Evolutionary conservation across 2,888 invertebrate species (phyloP).

Genomic region (Ethmia dodecea): DNA sequence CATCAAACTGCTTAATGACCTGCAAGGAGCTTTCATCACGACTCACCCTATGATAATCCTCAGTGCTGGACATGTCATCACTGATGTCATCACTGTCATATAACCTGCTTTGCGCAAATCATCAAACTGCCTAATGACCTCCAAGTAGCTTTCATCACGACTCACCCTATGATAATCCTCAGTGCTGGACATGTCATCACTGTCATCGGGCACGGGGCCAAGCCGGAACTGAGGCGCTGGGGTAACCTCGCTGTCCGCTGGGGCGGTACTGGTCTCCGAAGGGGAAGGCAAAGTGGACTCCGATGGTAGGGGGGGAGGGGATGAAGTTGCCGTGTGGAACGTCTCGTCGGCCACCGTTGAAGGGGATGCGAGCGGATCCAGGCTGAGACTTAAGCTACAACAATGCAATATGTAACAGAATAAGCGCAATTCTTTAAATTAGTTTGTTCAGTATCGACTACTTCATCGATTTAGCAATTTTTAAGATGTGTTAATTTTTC

Average conservation of each 20-base stretch:
- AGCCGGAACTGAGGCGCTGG: conserved; percentile 40
- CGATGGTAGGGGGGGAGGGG: conserved; percentile 31
- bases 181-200: conserved; percentile 78
- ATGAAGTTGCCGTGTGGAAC: conserved; percentile 85
- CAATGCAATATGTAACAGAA: too few relatives aligned
- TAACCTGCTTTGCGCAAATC: too few relatives aligned
- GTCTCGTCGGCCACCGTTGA: conserved; percentile 79
- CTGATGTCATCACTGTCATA: too few relatives aligned
- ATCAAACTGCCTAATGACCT: neutral
- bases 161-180: conserved; percentile 74
- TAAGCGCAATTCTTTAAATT: too few relatives aligned
- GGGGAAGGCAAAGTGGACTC: conserved; percentile 30
- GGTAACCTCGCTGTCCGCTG: conserved; percentile 9
- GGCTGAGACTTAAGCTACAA: conserved; percentile 81
- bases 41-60: conserved; percentile 71
- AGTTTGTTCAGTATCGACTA: too few relatives aligned
- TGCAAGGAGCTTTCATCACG: too few relatives aligned
- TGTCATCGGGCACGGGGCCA: conserved; percentile 71
- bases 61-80: conserved; percentile 79
- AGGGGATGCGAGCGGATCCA: conserved; percentile 75
- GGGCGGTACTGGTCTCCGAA: conserved; percentile 22
- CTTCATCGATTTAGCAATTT: too few relatives aligned
- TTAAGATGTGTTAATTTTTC: too few relatives aligned
- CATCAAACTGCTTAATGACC: too few relatives aligned
- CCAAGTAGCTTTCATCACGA: neutral